Base-by-base conservation (phyloP, 92 coral and sea anemone species). In the Blastomussa wellsi region DNA sequence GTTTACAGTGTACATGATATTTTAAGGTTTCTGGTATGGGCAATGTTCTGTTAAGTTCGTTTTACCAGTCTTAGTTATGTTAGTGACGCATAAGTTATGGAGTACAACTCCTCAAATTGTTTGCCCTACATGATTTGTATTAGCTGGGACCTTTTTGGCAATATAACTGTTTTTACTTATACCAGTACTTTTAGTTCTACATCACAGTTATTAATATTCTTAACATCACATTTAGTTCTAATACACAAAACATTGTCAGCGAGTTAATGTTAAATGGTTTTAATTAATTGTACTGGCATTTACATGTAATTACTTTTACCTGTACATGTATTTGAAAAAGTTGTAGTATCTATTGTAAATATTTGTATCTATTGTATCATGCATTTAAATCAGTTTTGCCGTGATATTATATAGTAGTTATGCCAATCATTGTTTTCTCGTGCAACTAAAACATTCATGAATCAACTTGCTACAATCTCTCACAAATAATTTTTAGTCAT, bases 311-410 rank as follows among this genome's bases (percentile, higher is more conserved):
- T 69, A 24, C 14, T 69, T 69, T 67, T 69, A 16, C 35, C 74
- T 69, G 74, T 69, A 69, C 22, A 35, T 16, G 74, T 36, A 33
- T 35, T 69, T 10, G 39, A 69, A 35, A n/a, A 9, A 33, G 44
- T 69, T 67, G 31, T 67, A 32, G 22, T 36, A 24, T 70, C 44
- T 70, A 32, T 70, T 70, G 75, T 70, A 36, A 70, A 70, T 70
- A 70, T 15, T 8, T 70, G 28, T 22, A 36, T 70, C 12, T 35
- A 70, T n/a, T n/a, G n/a, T n/a, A n/a, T 36, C 47, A 26, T 39
- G 35, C 44, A 70, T 37, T 33, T 69, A 35, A 70, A 38, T 70
- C 13, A 35, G 72, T 68, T 68, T 36, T 36, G 35, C 9, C 6
- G 8, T 36, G 13, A 17, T 35, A 33, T 12, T 51, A n/a, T 51